Evolutionary conservation across 1,140 invertebrate species (phyloP).

Genomic region (Nephotettix cincticeps): DNA sequence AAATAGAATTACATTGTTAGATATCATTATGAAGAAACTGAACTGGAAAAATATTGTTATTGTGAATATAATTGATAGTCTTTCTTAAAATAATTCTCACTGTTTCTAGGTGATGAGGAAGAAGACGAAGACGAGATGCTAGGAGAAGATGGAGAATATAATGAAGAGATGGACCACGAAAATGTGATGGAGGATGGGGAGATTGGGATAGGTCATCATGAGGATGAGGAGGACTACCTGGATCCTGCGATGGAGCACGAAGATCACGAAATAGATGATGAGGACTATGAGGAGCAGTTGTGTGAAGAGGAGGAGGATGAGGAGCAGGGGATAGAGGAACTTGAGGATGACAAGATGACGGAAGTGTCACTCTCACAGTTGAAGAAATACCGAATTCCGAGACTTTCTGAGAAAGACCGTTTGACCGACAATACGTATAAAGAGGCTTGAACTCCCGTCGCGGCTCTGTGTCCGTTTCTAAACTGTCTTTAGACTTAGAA

Average conservation of each 20-base stretch:
- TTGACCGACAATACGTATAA: neutral
- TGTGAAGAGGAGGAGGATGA: neutral
- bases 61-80: too few relatives aligned
- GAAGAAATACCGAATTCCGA: neutral
- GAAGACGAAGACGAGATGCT: neutral
- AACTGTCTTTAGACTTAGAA: conserved; percentile 39
- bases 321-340: neutral
- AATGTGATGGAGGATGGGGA: conserved; percentile 17
- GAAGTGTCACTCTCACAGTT: neutral
- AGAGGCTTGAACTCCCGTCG: neutral
- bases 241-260: conserved; percentile 6
- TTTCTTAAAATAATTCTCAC: too few relatives aligned
- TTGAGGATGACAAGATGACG: neutral
- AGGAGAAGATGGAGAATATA: conserved; percentile 15
- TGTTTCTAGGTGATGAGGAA: neutral
- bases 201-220: conserved; percentile 3
- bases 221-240: conserved; percentile 2
- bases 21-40: too few relatives aligned
- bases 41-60: too few relatives aligned
- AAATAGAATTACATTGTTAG: too few relatives aligned
- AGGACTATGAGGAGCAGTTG: neutral
- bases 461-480: neutral
- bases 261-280: neutral
- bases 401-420: neutral
- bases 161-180: conserved; percentile 26